These are phyloP conservation scores for Carcharodon carcharias DNA, from an alignment of 2,797 vertebrate species.

Conservation along the genomic window DNA sequence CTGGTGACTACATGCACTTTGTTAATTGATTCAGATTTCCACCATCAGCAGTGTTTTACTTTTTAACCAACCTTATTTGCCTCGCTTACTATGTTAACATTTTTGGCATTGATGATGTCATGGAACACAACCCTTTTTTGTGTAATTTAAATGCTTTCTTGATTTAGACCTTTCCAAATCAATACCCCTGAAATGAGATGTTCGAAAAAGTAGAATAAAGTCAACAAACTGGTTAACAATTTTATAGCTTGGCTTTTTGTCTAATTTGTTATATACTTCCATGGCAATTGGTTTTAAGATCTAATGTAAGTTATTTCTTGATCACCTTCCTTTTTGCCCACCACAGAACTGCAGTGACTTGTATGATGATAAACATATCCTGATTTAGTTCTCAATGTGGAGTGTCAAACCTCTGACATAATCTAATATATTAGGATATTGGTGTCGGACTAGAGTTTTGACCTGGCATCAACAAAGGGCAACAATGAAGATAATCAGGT, in stretches of 20 bases:
- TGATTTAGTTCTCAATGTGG: neutral
- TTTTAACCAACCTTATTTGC: neutral
- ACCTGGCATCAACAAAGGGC: neutral
- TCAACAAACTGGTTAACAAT: neutral
- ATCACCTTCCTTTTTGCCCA: neutral
- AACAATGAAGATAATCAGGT: neutral
- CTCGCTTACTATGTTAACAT: neutral
- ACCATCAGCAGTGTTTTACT: neutral
- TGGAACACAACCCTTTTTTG: too few species aligned
- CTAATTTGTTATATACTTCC: neutral
- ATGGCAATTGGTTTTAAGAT: neutral
- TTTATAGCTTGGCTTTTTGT: neutral
- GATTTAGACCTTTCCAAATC: neutral
- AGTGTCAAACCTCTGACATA: neutral
- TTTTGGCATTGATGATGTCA: neutral
- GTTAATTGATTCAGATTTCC: neutral
- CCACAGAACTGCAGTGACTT: neutral
- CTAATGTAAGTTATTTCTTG: neutral
- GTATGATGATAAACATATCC: neutral
- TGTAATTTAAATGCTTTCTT: neutral
- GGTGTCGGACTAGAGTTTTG: neutral
- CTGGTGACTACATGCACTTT: neutral
- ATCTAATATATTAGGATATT: neutral
- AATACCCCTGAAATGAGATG: neutral
- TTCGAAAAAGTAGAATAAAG: neutral